Evolutionary conservation across 1,140 invertebrate genomes (phyloP), one percentile per base, ranked within the genome.

Genomic region (Eurosta solidaginis): DNA sequence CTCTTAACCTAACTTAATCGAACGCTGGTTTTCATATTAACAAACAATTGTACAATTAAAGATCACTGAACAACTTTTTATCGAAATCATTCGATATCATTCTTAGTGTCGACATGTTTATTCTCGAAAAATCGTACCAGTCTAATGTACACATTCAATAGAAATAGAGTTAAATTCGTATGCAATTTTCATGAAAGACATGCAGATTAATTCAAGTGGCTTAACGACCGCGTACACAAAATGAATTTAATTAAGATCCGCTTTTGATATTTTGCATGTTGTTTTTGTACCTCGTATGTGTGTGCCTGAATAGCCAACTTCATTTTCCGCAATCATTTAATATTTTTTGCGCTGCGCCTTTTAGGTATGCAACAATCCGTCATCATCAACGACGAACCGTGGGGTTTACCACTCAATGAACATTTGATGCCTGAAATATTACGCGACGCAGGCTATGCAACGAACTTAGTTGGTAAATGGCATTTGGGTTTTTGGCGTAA

Each of bases 381-480:
- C 6, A 91, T 96, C 49, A 88, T 91, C 25, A 93, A 92, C 78
- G 89, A 91, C 12, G 92, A 94, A 81, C 92, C 94, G 0, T 92
- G 93, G 82, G 94, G 95, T 17, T 86, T 97, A 14, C 93, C 94
- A 0, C 81, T 95, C 4, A 88, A 89, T 6, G 92, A 95, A 83
- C 93, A 92, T 82, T 83, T 95, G 9, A 86, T 97, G 78, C 94
- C 96, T 0, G 89, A 96, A 87, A 91, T 93, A 81, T 89, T 98
- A 22, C 92, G 92, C 82, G 90, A 93, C 40, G 84, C 91, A 0
- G 96, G 95, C 0, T 98, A 97, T 85, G 86, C 88, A 3, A 96
- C 95, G 0, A 93, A 95, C 85, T 90, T 94, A 40, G 91, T 97
- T 33, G 96, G 96, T 27, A 98, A 98, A 89, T 97, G 96, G 96